Conservation (phyloP, 2,797 vertebrate species). For the Eulemur mongoz region DNA sequence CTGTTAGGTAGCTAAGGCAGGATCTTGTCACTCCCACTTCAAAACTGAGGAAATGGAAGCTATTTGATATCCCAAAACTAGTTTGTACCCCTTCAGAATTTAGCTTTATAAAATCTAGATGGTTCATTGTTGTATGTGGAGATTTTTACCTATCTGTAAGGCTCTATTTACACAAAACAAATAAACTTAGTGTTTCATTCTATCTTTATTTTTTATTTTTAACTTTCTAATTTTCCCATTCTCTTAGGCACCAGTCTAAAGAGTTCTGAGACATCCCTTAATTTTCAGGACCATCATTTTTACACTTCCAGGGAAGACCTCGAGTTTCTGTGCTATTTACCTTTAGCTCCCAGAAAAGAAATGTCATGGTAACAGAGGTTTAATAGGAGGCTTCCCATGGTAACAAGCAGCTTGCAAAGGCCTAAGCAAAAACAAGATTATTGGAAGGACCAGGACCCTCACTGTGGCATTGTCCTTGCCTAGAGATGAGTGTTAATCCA, state of each 20-base stretch:
- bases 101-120: neutral
- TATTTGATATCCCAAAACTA: neutral
- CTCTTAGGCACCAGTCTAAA: neutral
- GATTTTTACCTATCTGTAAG: neutral
- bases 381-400: neutral
- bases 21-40: neutral
- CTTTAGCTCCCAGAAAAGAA: neutral
- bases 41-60: neutral
- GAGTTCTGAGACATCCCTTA: neutral
- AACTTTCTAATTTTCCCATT: neutral
- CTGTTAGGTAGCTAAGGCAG: neutral
- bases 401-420: neutral
- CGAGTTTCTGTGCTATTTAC: neutral
- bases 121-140: neutral
- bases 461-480: neutral
- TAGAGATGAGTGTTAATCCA: neutral
- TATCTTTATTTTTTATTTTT: slow-evolving; percentile 35
- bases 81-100: neutral
- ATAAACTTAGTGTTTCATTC: neutral
- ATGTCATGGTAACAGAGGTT: neutral
- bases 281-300: neutral
- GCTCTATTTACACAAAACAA: neutral
- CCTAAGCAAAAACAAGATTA: neutral
- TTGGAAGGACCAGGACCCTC: neutral
- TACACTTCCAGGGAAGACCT: neutral